Percentiles rank a stretch among this genome's conserved stretches.
phyloP scores from a whole-genome alignment of 2,113 vertebrate genomes.

The Chamaetylas fuelleborni region DNA sequence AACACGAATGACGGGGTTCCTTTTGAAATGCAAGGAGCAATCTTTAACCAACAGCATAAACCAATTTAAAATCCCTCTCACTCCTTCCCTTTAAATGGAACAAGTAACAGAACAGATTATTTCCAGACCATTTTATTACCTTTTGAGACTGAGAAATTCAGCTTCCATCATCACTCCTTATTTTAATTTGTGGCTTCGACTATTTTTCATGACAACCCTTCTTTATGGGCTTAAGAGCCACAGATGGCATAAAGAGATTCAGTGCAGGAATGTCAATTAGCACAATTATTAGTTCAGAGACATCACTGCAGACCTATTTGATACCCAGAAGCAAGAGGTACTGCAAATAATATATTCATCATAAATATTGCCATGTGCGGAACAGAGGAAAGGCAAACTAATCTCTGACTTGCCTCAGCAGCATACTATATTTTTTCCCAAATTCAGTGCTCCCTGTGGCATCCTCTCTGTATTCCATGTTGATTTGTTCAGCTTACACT shows the following conservation, averaged over 20 bases:
- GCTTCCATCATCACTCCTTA: background rate
- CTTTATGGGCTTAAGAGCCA: background rate
- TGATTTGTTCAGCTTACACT: conserved; percentile 37
- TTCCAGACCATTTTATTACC: background rate
- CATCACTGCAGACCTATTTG: background rate
- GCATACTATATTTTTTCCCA: background rate
- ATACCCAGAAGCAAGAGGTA: background rate
- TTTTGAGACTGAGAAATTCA: background rate
- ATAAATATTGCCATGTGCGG: background rate
- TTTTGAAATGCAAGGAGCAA: background rate
- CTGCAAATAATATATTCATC: background rate
- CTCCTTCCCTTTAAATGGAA: background rate
- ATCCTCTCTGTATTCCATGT: background rate
- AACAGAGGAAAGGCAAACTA: background rate
- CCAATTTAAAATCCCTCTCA: background rate
- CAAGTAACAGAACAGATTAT: background rate
- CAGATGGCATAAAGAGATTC: background rate
- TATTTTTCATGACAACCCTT: background rate
- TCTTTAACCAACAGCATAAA: background rate
- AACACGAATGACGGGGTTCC: background rate
- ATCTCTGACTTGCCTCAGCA: background rate
- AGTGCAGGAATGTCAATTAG: background rate
- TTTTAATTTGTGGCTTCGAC: background rate
- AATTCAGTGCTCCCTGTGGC: background rate
- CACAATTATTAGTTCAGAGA: background rate